Base-by-base conservation (phyloP, 2,797 vertebrate genomes). In the Pelodytes ibericus region DNA sequence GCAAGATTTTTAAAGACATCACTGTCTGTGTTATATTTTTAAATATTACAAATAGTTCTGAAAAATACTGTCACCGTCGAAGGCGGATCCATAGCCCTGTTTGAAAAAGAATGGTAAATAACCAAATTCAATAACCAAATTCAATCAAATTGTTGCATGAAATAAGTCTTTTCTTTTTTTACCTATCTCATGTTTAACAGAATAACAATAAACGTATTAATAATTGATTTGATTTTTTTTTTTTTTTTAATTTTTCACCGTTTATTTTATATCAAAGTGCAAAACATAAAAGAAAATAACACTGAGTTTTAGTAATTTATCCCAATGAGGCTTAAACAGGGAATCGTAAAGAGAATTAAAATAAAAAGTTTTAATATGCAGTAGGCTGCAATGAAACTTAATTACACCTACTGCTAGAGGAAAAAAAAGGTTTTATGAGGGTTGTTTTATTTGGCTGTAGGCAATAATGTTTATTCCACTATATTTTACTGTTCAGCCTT, bases 381-480 rank as follows among this genome's bases (percentile, higher is more conserved):
- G 88, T 80, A 88, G 88, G 88, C 91, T 91, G 89, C 88, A 88
- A 86, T 88, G 89, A 89, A 90, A 90, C 89, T 90, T 92, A 92
- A 92, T 92, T 92, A 90, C 90, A 87, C 90, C 91, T 88, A 89
- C 91, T 87, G 84, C 88, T 90, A 91, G 87, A 44, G 15, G 49
- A 88, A 90, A 91, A 49, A 31, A 89, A 89, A 86, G 84, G 87
- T 90, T 90, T 93, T 93, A 90, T 88, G 89, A 90, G 92, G 61
- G 89, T 91, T 90, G 20, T 2, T 24, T 7, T 11, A 4, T 53
- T 88, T 92, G 90, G 91, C 91, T 91, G 84, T 84, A 88, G 92
- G 92, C 89, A 83, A 86, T 92, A 91, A 93, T 93, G 91, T 93
- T 91, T 92, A 92, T 93, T 92, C 88, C 90, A 90, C 90, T 91